Percentiles rank a stretch among this genome's conserved stretches.
Conservation (phyloP, 2,888 invertebrate genomes). For the Leptinotarsa peninsularis region DNA sequence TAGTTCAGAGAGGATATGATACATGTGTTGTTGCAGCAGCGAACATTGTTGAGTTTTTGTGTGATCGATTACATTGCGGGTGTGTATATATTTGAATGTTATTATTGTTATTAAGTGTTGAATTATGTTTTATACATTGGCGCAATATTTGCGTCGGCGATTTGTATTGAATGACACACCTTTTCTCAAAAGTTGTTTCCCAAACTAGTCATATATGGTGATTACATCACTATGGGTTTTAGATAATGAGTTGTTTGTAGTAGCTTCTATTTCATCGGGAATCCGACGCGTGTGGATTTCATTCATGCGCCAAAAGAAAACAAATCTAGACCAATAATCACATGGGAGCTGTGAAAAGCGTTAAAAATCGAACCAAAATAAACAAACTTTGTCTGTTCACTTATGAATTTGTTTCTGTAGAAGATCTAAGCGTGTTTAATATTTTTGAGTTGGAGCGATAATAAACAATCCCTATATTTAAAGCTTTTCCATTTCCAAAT, state of each 20-base stretch:
- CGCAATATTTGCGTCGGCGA: constrained; percentile 45
- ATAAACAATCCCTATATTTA: constrained; percentile 11
- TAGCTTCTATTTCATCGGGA: constrained; percentile 19
- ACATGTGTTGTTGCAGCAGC: constrained; percentile 4
- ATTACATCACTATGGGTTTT: constrained; percentile 24
- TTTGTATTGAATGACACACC: constrained; percentile 47
- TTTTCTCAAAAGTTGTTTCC: constrained; percentile 45
- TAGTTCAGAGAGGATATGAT: constrained; percentile 4
- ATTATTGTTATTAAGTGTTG: constrained; percentile 16
- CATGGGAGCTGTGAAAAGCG: constrained; percentile 20
- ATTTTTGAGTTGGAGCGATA: constrained; percentile 8
- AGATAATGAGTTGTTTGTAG: constrained; percentile 1
- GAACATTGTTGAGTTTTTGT: constrained; percentile 11
- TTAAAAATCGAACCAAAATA: constrained; percentile 14
- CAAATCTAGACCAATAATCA: constrained; percentile 16
- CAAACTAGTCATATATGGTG: constrained; percentile 25
- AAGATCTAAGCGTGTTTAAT: constrained; percentile 13
- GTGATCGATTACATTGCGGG: constrained; percentile 3
- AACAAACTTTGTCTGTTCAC: constrained; percentile 9
- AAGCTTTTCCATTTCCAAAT: constrained; percentile 9
- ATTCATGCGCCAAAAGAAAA: constrained; percentile 10
- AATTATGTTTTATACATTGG: constrained; percentile 30
- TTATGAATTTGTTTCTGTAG: constrained; percentile 17
- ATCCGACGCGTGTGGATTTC: constrained; percentile 7
- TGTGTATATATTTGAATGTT: constrained; percentile 10